phyloP scores from a whole-genome alignment of 1,140 invertebrate species.

The Drosophila arawakana region DNA sequence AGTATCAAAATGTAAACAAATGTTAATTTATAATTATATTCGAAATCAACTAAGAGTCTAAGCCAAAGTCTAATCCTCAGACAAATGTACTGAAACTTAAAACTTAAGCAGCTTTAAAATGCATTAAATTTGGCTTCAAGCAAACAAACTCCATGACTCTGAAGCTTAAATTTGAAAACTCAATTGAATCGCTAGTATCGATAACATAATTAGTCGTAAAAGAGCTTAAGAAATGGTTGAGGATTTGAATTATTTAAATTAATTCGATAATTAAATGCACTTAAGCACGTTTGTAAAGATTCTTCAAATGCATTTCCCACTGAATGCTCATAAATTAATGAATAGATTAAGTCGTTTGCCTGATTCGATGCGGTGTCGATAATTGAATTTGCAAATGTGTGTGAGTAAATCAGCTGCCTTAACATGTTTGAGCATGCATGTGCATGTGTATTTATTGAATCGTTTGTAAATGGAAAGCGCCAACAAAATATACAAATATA shows the following conservation, averaged over 20 bases:
- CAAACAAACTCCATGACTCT: too few relatives aligned
- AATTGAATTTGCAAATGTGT: conserved; percentile 48
- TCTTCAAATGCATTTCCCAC: not conserved
- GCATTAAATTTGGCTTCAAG: too few relatives aligned
- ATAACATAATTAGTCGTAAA: too few relatives aligned
- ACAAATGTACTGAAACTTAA: too few relatives aligned
- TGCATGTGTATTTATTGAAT: conserved; percentile 25
- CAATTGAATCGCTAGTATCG: too few relatives aligned
- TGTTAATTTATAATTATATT: too few relatives aligned
- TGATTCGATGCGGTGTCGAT: conserved; percentile 26
- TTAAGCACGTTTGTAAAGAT: not conserved
- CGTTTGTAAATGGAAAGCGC: conserved; percentile 21
- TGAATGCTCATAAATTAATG: conserved; percentile 34
- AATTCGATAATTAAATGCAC: conserved; percentile 11
- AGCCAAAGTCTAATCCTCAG: too few relatives aligned
- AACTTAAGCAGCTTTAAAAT: too few relatives aligned
- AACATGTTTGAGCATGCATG: conserved; percentile 3
- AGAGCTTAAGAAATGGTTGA: too few relatives aligned
- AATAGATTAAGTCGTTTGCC: conserved; percentile 19
- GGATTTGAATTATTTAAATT: not conserved
- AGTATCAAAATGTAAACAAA: too few relatives aligned
- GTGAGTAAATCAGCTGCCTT: conserved; percentile 26
- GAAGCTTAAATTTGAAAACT: too few relatives aligned
- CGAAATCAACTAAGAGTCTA: too few relatives aligned
- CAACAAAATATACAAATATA: conserved; percentile 8